Conservation (phyloP, 2,113 vertebrate genomes). For the Podarcis muralis region DNA sequence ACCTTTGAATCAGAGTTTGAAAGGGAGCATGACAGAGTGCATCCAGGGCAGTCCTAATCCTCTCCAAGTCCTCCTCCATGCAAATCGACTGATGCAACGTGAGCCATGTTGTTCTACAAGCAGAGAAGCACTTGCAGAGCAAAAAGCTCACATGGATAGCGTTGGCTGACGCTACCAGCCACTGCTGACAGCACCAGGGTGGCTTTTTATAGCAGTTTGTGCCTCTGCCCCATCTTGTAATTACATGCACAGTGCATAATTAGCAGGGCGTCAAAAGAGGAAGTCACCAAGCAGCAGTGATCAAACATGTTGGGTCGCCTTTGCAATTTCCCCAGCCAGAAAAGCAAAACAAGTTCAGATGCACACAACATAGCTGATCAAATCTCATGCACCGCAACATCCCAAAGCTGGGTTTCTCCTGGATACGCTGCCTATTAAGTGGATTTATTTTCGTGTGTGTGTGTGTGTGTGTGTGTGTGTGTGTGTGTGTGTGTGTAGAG, state of each 20-base stretch:
- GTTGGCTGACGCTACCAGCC: neutral
- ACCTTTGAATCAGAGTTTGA: neutral
- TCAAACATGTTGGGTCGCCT: neutral
- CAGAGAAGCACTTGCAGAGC: neutral
- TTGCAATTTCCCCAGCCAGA: neutral
- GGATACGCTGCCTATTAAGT: neutral
- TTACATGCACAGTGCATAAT: neutral
- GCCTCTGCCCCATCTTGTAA: neutral
- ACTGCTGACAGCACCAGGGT: neutral
- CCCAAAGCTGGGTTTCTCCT: neutral
- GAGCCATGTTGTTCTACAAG: neutral
- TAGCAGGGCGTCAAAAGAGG: slow-evolving; percentile 23
- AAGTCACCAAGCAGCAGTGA: neutral
- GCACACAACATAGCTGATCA: neutral
- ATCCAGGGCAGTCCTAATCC: neutral
- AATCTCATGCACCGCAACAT: neutral
- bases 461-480: neutral
- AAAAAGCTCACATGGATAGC: slow-evolving; percentile 4
- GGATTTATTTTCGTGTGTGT: neutral
- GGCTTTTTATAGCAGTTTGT: neutral
- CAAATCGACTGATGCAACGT: neutral
- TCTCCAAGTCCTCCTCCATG: neutral
- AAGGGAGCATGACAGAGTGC: neutral
- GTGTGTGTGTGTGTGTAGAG: neutral
- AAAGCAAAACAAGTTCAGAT: neutral